Conservation (phyloP, 2,888 invertebrate species). For the Monoplex corrugatus region DNA sequence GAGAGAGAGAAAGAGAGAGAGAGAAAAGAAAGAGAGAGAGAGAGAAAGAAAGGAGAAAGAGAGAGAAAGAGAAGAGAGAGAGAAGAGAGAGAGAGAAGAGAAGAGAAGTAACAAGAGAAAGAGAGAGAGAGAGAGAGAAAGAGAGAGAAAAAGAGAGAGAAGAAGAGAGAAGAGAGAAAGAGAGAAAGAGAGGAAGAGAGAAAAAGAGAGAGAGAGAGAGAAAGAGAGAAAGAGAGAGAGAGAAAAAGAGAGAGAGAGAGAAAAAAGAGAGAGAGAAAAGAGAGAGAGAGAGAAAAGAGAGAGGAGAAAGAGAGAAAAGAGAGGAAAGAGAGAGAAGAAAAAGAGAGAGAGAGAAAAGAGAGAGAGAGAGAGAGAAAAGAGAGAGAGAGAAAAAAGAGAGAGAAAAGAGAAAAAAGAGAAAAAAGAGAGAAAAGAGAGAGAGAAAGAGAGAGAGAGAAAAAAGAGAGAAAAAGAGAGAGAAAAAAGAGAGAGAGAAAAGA, state of each 20-base stretch:
- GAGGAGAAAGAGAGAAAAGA: not conserved
- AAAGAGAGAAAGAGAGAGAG: not conserved
- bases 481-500: too few species aligned
- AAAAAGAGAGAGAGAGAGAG: not conserved
- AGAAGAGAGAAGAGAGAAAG: not conserved
- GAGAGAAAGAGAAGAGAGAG: not conserved
- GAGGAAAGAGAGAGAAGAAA: not conserved
- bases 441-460: too few species aligned
- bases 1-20: not conserved
- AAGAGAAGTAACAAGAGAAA: not conserved
- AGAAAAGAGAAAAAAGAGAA: not conserved
- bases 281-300: not conserved
- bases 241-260: not conserved
- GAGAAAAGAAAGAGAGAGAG: not conserved
- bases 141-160: not conserved
- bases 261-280: not conserved
- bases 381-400: not conserved
- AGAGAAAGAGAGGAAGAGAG: not conserved
- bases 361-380: not conserved
- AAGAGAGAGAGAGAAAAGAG: not conserved
- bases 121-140: not conserved
- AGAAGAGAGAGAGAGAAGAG: too few species aligned
- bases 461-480: too few species aligned
- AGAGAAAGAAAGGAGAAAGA: not conserved
- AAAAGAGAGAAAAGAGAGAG: not conserved